Percentiles rank a stretch among this genome's conserved stretches.
phyloP scores from a whole-genome alignment of 2,888 invertebrate species.

The Parasteatoda lunata region DNA sequence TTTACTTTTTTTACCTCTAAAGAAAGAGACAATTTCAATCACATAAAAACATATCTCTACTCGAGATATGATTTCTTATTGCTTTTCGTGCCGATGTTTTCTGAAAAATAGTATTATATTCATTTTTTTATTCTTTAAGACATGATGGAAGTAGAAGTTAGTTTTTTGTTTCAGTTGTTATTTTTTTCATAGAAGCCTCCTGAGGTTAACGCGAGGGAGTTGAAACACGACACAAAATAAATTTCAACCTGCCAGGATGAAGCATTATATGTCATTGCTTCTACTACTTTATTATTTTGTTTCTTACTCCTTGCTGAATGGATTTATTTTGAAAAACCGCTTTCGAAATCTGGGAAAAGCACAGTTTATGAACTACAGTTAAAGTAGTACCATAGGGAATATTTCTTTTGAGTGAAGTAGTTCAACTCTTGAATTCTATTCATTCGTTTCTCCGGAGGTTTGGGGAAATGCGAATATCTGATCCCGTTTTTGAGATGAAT shows the following conservation, averaged over 20 bases:
- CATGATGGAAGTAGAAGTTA: background rate
- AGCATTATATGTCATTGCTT: conserved; percentile 34
- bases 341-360: conserved; percentile 7
- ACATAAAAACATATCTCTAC: background rate
- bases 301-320: background rate
- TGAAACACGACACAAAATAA: conserved; percentile 47
- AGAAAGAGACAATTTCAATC: conserved; percentile 9
- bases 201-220: conserved; percentile 27
- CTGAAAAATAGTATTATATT: conserved; percentile 25
- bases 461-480: too few species aligned
- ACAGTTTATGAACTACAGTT: conserved; percentile 25
- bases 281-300: background rate
- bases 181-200: conserved; percentile 7
- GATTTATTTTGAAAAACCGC: conserved; percentile 35
- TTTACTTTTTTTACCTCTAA: too few species aligned
- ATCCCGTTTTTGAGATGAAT: too few species aligned
- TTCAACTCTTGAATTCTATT: too few species aligned
- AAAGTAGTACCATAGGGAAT: conserved; percentile 2
- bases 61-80: conserved; percentile 16
- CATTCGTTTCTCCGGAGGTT: too few species aligned
- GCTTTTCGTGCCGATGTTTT: background rate
- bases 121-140: conserved; percentile 12
- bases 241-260: conserved; percentile 36
- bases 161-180: background rate
- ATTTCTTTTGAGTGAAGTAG: background rate